These are phyloP conservation scores for Halcyon leucocephala DNA, from an alignment of 2,797 vertebrate genomes.

Conservation along the genomic window DNA sequence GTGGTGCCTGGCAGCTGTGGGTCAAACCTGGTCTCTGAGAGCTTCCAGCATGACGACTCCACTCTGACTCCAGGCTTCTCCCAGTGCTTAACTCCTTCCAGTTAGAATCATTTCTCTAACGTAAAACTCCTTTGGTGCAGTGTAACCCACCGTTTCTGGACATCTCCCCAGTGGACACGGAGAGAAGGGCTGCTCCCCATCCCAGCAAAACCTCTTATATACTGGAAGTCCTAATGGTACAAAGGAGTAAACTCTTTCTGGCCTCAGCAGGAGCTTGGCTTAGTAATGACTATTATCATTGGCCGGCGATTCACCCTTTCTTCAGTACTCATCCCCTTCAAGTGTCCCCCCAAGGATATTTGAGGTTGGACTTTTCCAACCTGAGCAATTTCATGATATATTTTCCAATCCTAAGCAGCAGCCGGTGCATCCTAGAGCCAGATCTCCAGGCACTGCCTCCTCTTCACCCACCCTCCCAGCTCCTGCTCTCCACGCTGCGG, in stretches of 20 bases:
- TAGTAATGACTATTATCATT: background rate
- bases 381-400: no score
- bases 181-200: background rate
- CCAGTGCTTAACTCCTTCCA: background rate
- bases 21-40: background rate
- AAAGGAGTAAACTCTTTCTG: background rate
- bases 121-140: background rate
- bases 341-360: background rate
- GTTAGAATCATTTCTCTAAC: background rate
- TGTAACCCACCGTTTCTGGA: background rate
- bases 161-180: background rate
- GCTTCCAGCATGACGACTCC: background rate
- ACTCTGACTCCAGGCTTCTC: rapidly evolving
- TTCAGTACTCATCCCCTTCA: background rate
- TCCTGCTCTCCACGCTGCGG: rapidly evolving
- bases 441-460: background rate
- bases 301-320: background rate
- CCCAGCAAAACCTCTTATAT: background rate
- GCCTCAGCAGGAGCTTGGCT: background rate
- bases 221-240: background rate
- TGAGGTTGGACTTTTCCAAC: no score
- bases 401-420: background rate
- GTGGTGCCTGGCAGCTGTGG: background rate
- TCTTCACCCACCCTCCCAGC: background rate
- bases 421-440: background rate